Evolutionary conservation across 2,888 invertebrate genomes (phyloP), one percentile per base, ranked within the genome.

Genomic region (Nudaria mundana): DNA sequence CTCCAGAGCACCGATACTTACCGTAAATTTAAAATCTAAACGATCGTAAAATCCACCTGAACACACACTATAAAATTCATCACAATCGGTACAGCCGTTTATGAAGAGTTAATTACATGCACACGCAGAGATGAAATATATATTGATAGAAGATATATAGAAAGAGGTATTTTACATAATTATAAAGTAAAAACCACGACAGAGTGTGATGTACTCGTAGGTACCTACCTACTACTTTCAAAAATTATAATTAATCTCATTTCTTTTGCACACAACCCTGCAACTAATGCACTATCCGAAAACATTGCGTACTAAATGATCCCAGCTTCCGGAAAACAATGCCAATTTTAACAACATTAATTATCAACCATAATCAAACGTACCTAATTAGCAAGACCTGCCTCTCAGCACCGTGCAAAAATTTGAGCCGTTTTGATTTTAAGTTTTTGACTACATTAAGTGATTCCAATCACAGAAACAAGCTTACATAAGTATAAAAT

Each of bases 271-370:
- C 87, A 66, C 55, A 66, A 68, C 76, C 84, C 80, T 73, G 81
- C 80, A 79, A 83, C 78, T 79, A 78, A 73, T 63, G 86, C 87
- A 87, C 86, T 57, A 61, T 77, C 76, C 81, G 69, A 76, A 58
- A 76, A 74, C 63, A 70, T 77, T 75, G 74, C 76, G 72, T 78
- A 75, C 75, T 71, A n/a, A n/a, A 58, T 70, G 49, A 69, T 64
- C 79, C 78, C 78, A 66, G 84, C 85, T 84, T 85, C 61, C 76
- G 86, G 86, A 87, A 87, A 87, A 87, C 54, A 87, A 86, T 87
- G 87, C 85, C 84, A 87, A 87, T 87, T 87, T 87, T 87, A 81
- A 76, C 64, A 56, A 57, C 40, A 62, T 52, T n/a, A n/a, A n/a
- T n/a, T 7, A 37, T 62, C 56, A 50, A 57, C 42, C 46, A 48